Evolutionary conservation across 2,113 vertebrate species (phyloP).

Genomic region (Myrmophylax atrothorax): DNA sequence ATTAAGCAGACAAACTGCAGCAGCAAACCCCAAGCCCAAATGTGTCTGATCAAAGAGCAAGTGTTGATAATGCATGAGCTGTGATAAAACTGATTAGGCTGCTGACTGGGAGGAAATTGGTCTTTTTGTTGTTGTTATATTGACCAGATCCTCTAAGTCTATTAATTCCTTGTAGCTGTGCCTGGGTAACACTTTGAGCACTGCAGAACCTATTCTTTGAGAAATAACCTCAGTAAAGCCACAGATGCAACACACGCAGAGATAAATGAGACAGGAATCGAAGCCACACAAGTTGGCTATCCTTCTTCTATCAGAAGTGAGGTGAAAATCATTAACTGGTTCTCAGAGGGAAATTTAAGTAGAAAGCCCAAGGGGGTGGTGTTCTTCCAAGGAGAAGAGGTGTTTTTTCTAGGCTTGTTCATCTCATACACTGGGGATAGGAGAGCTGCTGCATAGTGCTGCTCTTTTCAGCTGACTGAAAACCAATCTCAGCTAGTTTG

Average conservation of each 20-base stretch:
- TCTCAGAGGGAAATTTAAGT: neutral
- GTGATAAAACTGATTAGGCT: neutral
- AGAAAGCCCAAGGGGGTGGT: neutral
- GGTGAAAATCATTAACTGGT: neutral
- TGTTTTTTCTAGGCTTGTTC: neutral
- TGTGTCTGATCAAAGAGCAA: neutral
- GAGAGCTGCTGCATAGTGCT: accelerated
- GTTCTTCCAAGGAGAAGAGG: neutral
- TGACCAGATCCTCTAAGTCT: neutral
- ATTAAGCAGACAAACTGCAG: constrained; percentile 5
- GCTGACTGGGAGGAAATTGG: neutral
- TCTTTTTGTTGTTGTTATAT: neutral
- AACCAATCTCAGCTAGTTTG: neutral
- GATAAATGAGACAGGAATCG: neutral
- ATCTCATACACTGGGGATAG: neutral
- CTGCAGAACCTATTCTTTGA: neutral
- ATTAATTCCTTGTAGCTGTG: neutral
- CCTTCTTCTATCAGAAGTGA: neutral
- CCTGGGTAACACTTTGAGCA: neutral
- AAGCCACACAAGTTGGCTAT: neutral
- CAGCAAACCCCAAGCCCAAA: neutral
- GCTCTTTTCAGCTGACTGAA: neutral
- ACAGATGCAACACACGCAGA: neutral
- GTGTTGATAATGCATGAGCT: neutral
- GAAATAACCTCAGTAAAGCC: neutral